Conservation (phyloP, 1,140 invertebrate species). For the Drosophila novamexicana region DNA sequence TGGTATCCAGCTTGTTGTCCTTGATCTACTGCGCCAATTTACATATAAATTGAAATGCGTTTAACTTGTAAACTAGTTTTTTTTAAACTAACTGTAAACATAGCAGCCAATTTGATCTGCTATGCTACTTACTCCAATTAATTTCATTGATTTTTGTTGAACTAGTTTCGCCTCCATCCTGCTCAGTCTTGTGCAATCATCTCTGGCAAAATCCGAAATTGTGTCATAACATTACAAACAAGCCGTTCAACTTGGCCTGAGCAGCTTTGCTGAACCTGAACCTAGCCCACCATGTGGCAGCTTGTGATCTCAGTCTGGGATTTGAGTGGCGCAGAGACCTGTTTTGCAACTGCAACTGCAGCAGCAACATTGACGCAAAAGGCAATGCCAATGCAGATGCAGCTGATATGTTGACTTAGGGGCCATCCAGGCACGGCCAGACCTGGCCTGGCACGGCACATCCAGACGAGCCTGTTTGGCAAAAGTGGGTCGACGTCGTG, state of each 20-base stretch:
- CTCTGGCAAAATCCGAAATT: constrained; percentile 40
- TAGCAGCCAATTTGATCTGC: constrained; percentile 10
- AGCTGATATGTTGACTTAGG: constrained; percentile 66
- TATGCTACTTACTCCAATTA: constrained; percentile 17
- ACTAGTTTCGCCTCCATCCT: constrained; percentile 29
- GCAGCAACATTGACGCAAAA: constrained; percentile 27
- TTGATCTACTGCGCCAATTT: constrained; percentile 30
- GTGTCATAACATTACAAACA: constrained; percentile 77
- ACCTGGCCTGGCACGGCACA: constrained; percentile 7
- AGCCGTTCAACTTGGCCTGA: constrained; percentile 52
- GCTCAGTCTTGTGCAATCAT: constrained; percentile 22
- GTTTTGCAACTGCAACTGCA: constrained; percentile 45
- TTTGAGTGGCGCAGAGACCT: constrained; percentile 49
- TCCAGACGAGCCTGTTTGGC: constrained; percentile 70
- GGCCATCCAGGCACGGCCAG: constrained; percentile 25
- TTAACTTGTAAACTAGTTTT: constrained; percentile 27
- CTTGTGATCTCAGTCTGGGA: constrained; percentile 28
- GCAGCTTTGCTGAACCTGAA: constrained; percentile 61
- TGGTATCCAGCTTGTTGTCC: constrained; percentile 18
- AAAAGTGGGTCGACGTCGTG: constrained; percentile 65
- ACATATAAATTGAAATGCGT: neutral
- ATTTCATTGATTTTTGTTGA: constrained; percentile 27
- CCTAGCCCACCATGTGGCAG: constrained; percentile 62
- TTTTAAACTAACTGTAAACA: constrained; percentile 19
- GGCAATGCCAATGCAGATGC: constrained; percentile 52